Evolutionary conservation across 2,113 vertebrate species (phyloP), one percentile per base, ranked within the genome.

Genomic region (Prolemur simus): DNA sequence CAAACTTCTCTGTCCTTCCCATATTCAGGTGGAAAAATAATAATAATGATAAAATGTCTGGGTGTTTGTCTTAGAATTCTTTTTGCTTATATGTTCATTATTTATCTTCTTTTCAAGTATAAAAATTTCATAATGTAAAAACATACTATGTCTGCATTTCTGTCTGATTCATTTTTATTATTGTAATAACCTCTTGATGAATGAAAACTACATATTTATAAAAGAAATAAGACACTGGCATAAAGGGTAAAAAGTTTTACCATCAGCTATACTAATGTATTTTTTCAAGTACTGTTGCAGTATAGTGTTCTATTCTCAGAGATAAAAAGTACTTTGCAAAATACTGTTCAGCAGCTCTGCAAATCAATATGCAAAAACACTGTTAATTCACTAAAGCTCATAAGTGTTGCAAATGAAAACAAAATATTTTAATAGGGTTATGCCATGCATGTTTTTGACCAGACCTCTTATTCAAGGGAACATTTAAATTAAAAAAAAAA

Each of bases 311-410:
- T 80, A 39, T 56, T 82, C 80, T 90, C 86, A 64, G 71, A 90
- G 42, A 52, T 34, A 94, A 56, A 92, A 73, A 86, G 82, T 52
- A 12, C 37, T 60, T 92, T 77, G 47, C 18, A n/a, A 90, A 95
- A 66, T 68, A 91, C 54, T 63, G 18, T 39, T 80, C 10, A 60
- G 77, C 18, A 54, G 25, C 25, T 88, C n/a, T 87, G 74, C 89
- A 95, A 92, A 77, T 68, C 32, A 87, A 7, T 83, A 10, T 54
- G 25, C 12, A 89, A 87, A 95, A 56, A 39, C 13, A 86, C 25
- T n/a, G 77, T 78, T 83, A 82, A 87, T 95, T 87, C 11, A 87
- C 17, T 94, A 80, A 52, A n/a, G 45, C 54, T 95, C n/a, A 58
- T 23, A 45, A 42, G 5, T 68, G 23, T 47, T 14, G 42, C 12